Evolutionary conservation across 2,113 vertebrate genomes (phyloP).

Genomic region (Pelusios castaneus): DNA sequence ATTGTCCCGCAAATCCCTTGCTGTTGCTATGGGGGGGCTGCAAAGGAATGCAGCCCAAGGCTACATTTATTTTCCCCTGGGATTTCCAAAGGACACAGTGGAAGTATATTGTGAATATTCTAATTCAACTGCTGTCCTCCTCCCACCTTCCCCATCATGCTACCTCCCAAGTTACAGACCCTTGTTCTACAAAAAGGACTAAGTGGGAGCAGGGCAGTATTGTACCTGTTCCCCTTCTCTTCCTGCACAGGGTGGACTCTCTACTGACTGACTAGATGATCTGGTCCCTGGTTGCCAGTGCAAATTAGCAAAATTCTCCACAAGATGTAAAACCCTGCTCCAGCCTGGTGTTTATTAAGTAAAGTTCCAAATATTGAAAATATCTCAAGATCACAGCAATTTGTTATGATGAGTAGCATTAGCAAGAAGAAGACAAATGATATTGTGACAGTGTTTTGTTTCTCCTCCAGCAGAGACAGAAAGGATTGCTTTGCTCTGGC

Average conservation of each 20-base stretch:
- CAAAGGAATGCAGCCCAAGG: background rate
- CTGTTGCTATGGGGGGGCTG: background rate
- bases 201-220: background rate
- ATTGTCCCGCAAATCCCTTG: background rate
- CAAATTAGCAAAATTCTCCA: background rate
- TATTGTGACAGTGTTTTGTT: background rate
- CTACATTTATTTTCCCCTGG: background rate
- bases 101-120: background rate
- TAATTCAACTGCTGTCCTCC: background rate
- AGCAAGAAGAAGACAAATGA: background rate
- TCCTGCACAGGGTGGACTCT: background rate
- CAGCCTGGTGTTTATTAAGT: background rate
- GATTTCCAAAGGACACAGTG: background rate
- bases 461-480: background rate
- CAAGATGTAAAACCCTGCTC: background rate
- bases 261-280: background rate
- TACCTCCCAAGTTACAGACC: background rate
- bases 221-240: background rate
- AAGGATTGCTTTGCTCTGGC: background rate
- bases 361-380: background rate
- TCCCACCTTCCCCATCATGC: background rate
- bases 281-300: background rate
- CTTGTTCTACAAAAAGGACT: background rate
- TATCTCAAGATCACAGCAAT: background rate
- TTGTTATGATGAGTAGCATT: background rate